Percentiles rank a stretch among this genome's conserved stretches.
phyloP scores from a whole-genome alignment of 1,140 invertebrate species.

The Stratiolaelaps scimitus region DNA sequence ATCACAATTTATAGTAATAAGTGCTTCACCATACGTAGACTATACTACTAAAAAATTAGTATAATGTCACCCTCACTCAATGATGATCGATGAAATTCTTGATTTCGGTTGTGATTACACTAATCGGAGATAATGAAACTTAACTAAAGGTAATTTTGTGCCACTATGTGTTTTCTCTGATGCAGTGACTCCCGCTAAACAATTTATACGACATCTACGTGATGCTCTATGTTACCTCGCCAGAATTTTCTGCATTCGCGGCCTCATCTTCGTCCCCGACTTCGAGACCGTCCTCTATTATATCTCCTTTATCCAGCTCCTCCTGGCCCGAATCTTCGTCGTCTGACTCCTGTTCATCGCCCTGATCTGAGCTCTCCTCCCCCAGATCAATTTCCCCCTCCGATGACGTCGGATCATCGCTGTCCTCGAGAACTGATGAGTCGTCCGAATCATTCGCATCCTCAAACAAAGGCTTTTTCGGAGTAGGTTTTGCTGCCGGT shows the following conservation, averaged over 20 bases:
- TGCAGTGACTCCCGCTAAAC: no score
- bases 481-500: neutral
- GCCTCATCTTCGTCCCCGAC: slow-evolving; percentile 30
- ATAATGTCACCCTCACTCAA: no score
- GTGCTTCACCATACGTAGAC: no score
- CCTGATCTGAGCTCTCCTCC: slow-evolving; percentile 29
- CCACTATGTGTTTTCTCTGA: no score
- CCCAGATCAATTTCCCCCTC: slow-evolving; percentile 34
- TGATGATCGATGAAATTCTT: no score
- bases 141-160: no score
- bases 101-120: no score
- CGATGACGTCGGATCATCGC: slow-evolving; percentile 13
- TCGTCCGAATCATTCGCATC: neutral
- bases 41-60: no score
- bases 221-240: slow-evolving; percentile 30
- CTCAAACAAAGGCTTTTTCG: neutral
- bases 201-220: neutral
- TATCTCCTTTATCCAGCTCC: neutral
- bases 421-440: slow-evolving; percentile 23
- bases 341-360: slow-evolving; percentile 37
- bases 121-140: no score
- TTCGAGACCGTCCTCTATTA: slow-evolving; percentile 33
- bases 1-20: no score
- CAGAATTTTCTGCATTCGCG: slow-evolving; percentile 37
- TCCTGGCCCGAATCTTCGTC: slow-evolving; percentile 29